Percentiles rank a stretch among this genome's conserved stretches.
Evolutionary conservation across 2,113 vertebrate genomes (phyloP).

Genomic region (Apaloderma vittatum): DNA sequence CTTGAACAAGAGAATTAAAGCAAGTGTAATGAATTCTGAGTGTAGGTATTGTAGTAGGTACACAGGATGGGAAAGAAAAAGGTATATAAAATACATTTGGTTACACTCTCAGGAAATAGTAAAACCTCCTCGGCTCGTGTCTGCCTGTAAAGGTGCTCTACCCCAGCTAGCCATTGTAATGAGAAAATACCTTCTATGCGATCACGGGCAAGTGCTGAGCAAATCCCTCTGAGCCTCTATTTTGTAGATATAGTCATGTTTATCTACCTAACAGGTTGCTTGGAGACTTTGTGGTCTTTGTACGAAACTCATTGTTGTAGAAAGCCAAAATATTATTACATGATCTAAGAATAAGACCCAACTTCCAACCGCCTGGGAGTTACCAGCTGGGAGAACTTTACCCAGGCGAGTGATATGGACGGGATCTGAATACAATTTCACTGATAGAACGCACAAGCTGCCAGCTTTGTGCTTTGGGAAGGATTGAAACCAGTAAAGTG

Average conservation of each 20-base stretch:
- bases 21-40: neutral
- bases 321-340: neutral
- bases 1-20: constrained; percentile 38
- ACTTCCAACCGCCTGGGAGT: neutral
- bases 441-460: neutral
- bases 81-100: neutral
- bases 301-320: neutral
- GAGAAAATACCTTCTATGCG: neutral
- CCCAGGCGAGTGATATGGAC: neutral
- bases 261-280: constrained; percentile 4
- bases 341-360: neutral
- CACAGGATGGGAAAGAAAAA: neutral
- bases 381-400: neutral
- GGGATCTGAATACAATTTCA: neutral
- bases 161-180: neutral
- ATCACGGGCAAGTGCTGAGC: neutral
- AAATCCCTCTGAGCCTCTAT: constrained; percentile 24
- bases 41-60: neutral
- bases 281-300: neutral
- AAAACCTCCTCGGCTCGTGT: neutral
- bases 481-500: neutral
- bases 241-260: constrained; percentile 4
- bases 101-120: neutral
- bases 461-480: neutral
- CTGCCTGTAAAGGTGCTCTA: neutral